phyloP scores from a whole-genome alignment of 2,888 invertebrate genomes.

The Andricus curvator region DNA sequence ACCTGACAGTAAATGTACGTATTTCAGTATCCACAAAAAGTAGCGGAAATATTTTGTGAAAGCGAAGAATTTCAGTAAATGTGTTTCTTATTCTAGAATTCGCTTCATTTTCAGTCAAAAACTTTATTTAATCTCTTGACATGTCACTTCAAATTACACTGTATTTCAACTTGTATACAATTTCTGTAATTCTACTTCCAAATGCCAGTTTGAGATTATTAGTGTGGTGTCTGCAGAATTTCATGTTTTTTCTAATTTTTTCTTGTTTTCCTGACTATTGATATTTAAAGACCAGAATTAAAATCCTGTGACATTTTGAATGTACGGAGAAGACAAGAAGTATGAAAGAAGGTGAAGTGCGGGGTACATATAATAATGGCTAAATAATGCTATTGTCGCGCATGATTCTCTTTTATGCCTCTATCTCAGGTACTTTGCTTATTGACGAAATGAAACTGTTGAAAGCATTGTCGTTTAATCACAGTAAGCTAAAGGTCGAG shows the following conservation, averaged over 20 bases:
- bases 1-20: background rate
- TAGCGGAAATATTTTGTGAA: background rate
- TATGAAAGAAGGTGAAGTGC: background rate
- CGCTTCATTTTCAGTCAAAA: background rate
- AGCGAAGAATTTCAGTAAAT: background rate
- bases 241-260: too few species aligned
- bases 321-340: background rate
- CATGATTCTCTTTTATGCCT: background rate
- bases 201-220: too few species aligned
- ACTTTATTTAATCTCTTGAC: too few species aligned
- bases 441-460: conserved; percentile 23
- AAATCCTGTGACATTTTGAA: too few species aligned
- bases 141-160: too few species aligned
- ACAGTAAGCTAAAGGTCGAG: background rate
- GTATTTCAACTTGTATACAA: too few species aligned
- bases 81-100: background rate
- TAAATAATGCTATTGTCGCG: too few species aligned
- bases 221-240: too few species aligned
- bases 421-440: background rate
- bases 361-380: background rate
- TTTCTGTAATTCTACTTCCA: too few species aligned
- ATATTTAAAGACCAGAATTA: too few species aligned
- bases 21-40: background rate
- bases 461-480: background rate
- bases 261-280: too few species aligned